phyloP scores from a whole-genome alignment of 2,888 invertebrate species.

The Ectemnius continuus region DNA sequence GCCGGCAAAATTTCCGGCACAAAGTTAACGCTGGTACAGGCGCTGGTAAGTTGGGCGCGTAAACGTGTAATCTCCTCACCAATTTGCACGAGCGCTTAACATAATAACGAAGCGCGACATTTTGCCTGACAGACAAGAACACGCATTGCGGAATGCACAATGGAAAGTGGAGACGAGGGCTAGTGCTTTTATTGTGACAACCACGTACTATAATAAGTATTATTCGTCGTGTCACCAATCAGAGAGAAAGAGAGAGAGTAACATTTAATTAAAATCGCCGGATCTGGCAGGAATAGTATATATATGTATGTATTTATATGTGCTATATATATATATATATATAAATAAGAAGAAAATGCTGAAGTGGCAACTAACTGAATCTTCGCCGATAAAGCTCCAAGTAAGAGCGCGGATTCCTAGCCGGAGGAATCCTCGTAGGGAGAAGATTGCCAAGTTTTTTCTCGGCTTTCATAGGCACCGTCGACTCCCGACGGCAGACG shows the following conservation, averaged over 20 bases:
- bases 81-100: slow-evolving; percentile 12
- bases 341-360: no score
- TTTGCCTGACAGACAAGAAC: slow-evolving; percentile 17
- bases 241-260: no score
- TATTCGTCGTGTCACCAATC: no score
- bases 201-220: no score
- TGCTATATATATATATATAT: no score
- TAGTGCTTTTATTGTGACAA: no score
- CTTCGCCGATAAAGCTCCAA: slow-evolving; percentile 65
- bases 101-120: slow-evolving; percentile 27
- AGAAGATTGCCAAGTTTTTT: slow-evolving; percentile 63
- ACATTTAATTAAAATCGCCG: no score
- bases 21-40: neutral
- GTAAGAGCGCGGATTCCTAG: slow-evolving; percentile 60
- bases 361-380: slow-evolving; percentile 52
- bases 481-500: slow-evolving; percentile 17
- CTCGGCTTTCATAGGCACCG: slow-evolving; percentile 49
- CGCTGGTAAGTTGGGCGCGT: neutral
- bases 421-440: slow-evolving; percentile 23
- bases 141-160: no score
- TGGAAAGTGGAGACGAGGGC: slow-evolving; percentile 9
- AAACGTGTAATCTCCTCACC: slow-evolving; percentile 1
- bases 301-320: no score
- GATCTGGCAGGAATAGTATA: no score
- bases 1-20: neutral